These are phyloP conservation scores for Parelbella ahira DNA, from an alignment of 2,888 invertebrate species.

Conservation along the genomic window DNA sequence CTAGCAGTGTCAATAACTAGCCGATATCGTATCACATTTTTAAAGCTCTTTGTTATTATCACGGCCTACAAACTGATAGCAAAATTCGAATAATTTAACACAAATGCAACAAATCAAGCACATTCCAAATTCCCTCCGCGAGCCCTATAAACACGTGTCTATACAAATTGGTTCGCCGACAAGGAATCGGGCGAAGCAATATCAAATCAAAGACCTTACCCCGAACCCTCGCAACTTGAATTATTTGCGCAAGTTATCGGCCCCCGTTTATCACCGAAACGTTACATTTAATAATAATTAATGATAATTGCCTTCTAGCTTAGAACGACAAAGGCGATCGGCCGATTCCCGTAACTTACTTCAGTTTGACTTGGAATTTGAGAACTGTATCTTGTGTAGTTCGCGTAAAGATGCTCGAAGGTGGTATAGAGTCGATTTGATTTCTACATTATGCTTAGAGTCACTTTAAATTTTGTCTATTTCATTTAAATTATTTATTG, in stretches of 20 bases:
- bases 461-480: no score
- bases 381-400: constrained; percentile 77
- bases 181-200: constrained; percentile 18
- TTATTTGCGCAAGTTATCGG: constrained; percentile 78
- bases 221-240: constrained; percentile 44
- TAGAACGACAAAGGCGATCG: constrained; percentile 74
- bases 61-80: no score
- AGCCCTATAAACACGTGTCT: constrained; percentile 7
- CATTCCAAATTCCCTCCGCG: no score
- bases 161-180: constrained; percentile 17
- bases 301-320: constrained; percentile 79
- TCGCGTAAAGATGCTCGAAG: constrained; percentile 43
- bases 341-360: constrained; percentile 77
- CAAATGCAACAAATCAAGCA: no score
- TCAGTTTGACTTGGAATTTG: constrained; percentile 79
- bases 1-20: no score
- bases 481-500: no score
- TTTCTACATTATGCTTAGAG: no score
- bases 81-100: no score
- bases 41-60: no score
- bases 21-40: no score
- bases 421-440: constrained; percentile 42
- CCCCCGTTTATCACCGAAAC: constrained; percentile 70
- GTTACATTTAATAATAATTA: constrained; percentile 81
- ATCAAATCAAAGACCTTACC: constrained; percentile 25